phyloP scores from a whole-genome alignment of 2,113 vertebrate genomes.

The Falco punctatus region DNA sequence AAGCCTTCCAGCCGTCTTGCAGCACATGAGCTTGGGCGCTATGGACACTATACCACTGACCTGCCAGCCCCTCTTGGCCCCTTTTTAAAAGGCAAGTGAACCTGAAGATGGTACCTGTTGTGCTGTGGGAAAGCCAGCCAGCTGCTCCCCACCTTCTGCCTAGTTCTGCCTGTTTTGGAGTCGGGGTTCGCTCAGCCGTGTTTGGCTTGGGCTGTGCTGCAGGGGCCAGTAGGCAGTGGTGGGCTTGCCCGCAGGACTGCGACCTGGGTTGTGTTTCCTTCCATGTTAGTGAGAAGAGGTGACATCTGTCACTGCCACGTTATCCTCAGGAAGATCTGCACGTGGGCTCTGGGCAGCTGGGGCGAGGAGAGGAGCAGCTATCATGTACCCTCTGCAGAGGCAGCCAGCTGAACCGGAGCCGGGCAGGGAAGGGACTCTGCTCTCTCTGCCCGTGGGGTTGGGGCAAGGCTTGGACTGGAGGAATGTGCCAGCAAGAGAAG shows the following conservation, averaged over 20 bases:
- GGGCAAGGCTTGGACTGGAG: neutral
- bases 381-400: neutral
- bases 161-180: neutral
- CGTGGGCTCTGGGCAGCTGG: neutral
- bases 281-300: neutral
- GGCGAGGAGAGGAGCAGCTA: neutral
- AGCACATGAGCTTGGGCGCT: neutral
- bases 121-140: neutral
- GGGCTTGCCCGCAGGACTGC: neutral
- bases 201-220: neutral
- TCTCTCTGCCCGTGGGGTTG: neutral
- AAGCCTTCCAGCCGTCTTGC: neutral
- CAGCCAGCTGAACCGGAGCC: neutral
- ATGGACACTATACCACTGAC: neutral
- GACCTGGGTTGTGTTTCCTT: neutral
- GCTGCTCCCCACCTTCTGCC: neutral
- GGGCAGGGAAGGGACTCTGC: neutral
- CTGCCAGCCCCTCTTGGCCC: neutral
- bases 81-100: neutral
- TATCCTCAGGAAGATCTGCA: neutral
- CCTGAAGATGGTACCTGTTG: accelerated
- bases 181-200: neutral
- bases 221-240: neutral
- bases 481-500: neutral
- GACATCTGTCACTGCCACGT: neutral